Conservation (phyloP, 2,113 vertebrate genomes). For the Phalacrocorax brasilianus region DNA sequence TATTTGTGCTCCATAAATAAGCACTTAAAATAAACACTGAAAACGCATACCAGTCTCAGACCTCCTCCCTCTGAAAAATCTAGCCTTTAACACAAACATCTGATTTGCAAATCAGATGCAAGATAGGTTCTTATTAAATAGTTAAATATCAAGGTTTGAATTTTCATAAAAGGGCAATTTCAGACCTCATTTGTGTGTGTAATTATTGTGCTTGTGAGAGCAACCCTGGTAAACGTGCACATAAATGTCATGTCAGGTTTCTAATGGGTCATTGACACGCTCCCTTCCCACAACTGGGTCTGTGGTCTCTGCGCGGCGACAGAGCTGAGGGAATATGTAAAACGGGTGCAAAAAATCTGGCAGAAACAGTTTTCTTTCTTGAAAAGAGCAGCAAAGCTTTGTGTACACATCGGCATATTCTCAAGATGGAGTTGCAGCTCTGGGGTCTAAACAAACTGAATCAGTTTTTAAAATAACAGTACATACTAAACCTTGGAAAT, state of each 20-base stretch:
- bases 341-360: neutral
- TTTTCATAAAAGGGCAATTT: slow-evolving; percentile 67
- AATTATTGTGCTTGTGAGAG: slow-evolving; percentile 51
- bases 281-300: neutral
- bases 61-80: neutral
- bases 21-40: neutral
- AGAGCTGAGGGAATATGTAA: neutral
- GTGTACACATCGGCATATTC: neutral
- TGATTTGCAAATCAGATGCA: slow-evolving; percentile 35
- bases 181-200: slow-evolving; percentile 55
- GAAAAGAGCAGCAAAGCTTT: neutral
- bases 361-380: neutral
- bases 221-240: neutral
- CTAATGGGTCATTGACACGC: slow-evolving; percentile 7
- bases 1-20: neutral
- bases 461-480: neutral
- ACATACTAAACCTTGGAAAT: neutral
- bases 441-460: neutral
- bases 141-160: slow-evolving; percentile 59
- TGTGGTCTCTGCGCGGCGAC: neutral
- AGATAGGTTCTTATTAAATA: slow-evolving; percentile 23
- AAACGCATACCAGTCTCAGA: neutral
- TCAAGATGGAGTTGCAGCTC: neutral
- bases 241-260: slow-evolving; percentile 32
- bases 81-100: neutral